Evolutionary conservation across 2,888 invertebrate species (phyloP), one percentile per base, ranked within the genome.

Genomic region (Julus scanicus): DNA sequence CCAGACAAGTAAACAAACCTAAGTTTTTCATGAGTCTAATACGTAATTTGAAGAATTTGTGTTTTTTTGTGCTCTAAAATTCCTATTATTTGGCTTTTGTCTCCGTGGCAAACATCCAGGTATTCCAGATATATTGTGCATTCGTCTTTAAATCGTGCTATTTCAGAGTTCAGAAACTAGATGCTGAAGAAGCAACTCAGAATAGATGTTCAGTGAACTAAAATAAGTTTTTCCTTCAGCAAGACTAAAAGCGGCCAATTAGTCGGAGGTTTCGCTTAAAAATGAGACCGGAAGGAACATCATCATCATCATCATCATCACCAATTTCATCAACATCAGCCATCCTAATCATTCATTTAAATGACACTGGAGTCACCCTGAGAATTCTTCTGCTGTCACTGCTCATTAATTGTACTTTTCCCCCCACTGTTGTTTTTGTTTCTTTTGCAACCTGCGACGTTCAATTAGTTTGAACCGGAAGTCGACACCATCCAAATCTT

Each of bases 201-300:
- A 63, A 63, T 63, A 63, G 57, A 17, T n/a, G 20, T 2, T n/a
- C 15, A n/a, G 57, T 44, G n/a, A 17, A 63, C 57, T 2, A 63
- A 63, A 63, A 63, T 63, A 63, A 63, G n/a, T 63, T 63, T 44
- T 63, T 63, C 57, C n/a, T 6, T 63, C 57, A 63, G 57, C n/a
- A 15, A 63, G 57, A 17, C 57, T 63, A 63, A 63, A 63, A 63
- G 57, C 57, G n/a, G 57, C 57, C 57, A 63, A 63, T 63, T 63
- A 63, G 57, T 63, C 4, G 57, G 4, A n/a, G 4, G 3, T 63
- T n/a, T 63, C 6, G 57, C n/a, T n/a, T n/a, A n/a, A 44, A 63
- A 63, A 63, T 63, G 57, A 63, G 57, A n/a, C 6, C 57, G 53
- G 17, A 29, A 29, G 29, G 29, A 63, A 5, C 57, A 53, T 53